These are phyloP conservation scores for Caenorhabditis sp. DNA, from an alignment of 2,888 invertebrate species.

Conservation along the genomic window DNA sequence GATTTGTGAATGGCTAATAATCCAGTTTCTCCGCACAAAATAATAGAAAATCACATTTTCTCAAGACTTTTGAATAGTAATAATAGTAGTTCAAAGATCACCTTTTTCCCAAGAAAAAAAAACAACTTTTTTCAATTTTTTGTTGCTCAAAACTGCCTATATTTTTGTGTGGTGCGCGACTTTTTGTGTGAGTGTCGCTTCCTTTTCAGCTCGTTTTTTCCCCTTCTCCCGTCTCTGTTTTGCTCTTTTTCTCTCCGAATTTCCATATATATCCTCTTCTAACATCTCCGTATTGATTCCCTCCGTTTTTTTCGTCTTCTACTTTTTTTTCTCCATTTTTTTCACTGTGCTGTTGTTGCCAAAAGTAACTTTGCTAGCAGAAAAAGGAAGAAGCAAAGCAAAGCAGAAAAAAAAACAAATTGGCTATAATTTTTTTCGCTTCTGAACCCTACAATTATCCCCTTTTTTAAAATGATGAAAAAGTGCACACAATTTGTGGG, in stretches of 20 bases:
- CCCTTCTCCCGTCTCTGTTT: too few relatives aligned
- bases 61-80: too few relatives aligned
- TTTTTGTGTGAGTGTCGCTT: not conserved
- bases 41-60: too few relatives aligned
- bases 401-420: too few relatives aligned
- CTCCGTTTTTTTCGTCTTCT: not conserved
- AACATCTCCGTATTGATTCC: constrained; percentile 1
- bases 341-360: constrained; percentile 21
- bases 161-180: constrained; percentile 1
- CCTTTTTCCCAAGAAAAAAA: too few relatives aligned
- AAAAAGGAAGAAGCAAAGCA: constrained; percentile 12
- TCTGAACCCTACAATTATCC: not conserved
- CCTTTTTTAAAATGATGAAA: too few relatives aligned
- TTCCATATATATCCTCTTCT: not conserved
- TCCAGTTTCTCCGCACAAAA: too few relatives aligned
- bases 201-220: constrained; percentile 8
- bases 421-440: not conserved
- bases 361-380: constrained; percentile 7
- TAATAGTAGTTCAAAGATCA: too few relatives aligned
- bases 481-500: too few relatives aligned
- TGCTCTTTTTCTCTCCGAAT: constrained; percentile 8
- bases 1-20: too few relatives aligned
- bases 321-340: constrained; percentile 1
- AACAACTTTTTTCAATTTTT: too few relatives aligned
- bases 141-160: too few relatives aligned